These are phyloP conservation scores for Andrena flavipes DNA, from an alignment of 2,888 invertebrate species.

Conservation along the genomic window DNA sequence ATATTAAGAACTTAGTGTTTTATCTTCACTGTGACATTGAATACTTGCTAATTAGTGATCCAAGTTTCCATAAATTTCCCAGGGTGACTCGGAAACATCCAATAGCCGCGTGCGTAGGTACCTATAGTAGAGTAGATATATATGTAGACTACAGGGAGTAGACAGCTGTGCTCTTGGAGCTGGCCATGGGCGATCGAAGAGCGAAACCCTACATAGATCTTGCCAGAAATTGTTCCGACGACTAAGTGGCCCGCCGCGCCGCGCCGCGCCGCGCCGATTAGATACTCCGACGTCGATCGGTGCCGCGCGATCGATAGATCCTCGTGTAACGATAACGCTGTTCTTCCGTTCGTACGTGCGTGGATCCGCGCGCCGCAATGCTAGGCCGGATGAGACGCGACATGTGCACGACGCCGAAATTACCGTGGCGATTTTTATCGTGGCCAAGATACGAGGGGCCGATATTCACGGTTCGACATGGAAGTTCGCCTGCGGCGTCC, in stretches of 20 bases:
- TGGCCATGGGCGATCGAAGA: background rate
- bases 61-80: too few species aligned
- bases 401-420: slow-evolving; percentile 84
- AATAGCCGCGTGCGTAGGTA: background rate
- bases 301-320: slow-evolving; percentile 45
- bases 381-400: slow-evolving; percentile 77
- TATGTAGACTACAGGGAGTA: background rate
- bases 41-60: too few species aligned
- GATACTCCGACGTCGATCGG: slow-evolving; percentile 31
- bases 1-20: too few species aligned
- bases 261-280: slow-evolving; percentile 29
- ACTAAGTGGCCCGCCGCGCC: slow-evolving; percentile 2
- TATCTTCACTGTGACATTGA: too few species aligned
- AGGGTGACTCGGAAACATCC: background rate
- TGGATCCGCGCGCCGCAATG: slow-evolving; percentile 66
- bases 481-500: slow-evolving; percentile 73
- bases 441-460: slow-evolving; percentile 75
- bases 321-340: slow-evolving; percentile 23
- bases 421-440: slow-evolving; percentile 82
- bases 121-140: too few species aligned
- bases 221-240: slow-evolving; percentile 15
- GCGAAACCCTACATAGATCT: background rate
- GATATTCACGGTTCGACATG: slow-evolving; percentile 83
- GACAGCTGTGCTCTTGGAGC: background rate
- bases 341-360: slow-evolving; percentile 5